Evolutionary conservation across 2,113 vertebrate genomes (phyloP), one percentile per base, ranked within the genome.

Genomic region (Seriola quinqueradiata): DNA sequence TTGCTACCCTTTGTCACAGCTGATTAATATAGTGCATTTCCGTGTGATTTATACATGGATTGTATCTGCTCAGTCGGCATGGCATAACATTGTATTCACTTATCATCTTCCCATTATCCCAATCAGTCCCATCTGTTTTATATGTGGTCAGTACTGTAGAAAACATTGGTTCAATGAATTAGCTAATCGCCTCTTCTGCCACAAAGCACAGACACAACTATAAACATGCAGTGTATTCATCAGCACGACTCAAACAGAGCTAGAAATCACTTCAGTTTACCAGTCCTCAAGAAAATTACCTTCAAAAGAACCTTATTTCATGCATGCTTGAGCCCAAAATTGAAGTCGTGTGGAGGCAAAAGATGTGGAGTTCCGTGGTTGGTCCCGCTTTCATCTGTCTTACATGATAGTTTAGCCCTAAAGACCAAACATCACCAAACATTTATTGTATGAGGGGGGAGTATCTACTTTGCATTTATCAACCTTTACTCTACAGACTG

Each of bases 241-340:
- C 44, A 57, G 48, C 25, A 28, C 8, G 3, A 67, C 23, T 28
- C 54, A 19, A 40, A 63, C 14, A 9, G 59, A 42, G 54, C 44
- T 23, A 14, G 4, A 71, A 77, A 60, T 34, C 13, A 60, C 6
- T 9, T 17, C 8, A 21, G 55, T 79, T 71, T 44, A 59, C 34
- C 5, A 11, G 2, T 59, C 23, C 34, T 58, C 42, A 32, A 13
- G 25, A 68, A 38, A 48, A 40, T 3, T 67, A 19, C 52, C 60
- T 23, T 44, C 21, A 66, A 34, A 76, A 71, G 7, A 77, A 38
- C 2, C 46, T 69, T 5, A 23, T 80, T 73, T 77, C 42, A 17
- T 60, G 77, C 59, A 68, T 70, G 81, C 57, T 61, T 57, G 70
- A 61, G 25, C 28, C 28, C 11, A 38, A 46, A 46, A 67, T 67